Evolutionary conservation across 2,888 invertebrate genomes (phyloP), one percentile per base, ranked within the genome.

Genomic region (Drosophila tanythrix): DNA sequence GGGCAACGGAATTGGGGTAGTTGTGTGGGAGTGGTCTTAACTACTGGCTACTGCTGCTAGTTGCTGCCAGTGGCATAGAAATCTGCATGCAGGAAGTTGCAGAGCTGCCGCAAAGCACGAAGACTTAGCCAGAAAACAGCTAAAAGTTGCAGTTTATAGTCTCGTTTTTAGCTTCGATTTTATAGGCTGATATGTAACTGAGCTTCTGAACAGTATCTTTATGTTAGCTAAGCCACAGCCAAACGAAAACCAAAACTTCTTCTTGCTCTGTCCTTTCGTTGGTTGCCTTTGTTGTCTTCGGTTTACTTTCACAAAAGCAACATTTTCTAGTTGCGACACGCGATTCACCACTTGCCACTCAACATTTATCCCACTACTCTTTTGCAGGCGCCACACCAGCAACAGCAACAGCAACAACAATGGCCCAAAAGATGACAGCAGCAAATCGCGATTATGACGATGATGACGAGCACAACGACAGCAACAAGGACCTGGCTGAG

Each of bases 401-500:
- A 70, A n/a, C 57, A 62, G 51, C 50, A 68, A 55, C 71, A 66
- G 48, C 70, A 75, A 66, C 65, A 68, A 52, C 55, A 46, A 57
- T 48, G 48, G 64, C 70, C 77, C 79, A 77, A 77, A 83, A 88
- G 89, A 81, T 86, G 89, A 83, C 83, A 86, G 82, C 76, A 78
- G 76, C 74, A 80, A 86, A 83, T 83, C 84, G 83, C 82, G 90
- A 88, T 88, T 90, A 90, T 90, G 87, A 90, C 88, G 84, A 90
- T 79, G 90, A 86, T 88, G 89, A 83, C 81, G 88, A 81, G 82
- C 85, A 78, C 80, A 83, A 78, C 84, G 87, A 81, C 73, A 86
- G 71, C 83, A 74, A 62, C 66, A 63, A 62, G 62, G 36, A 68
- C n/a, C 57, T 21, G 27, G 40, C 52, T 27, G 15, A 50, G 38